Conservation (phyloP, 2,797 vertebrate genomes). For the Chloroceryle inda region DNA sequence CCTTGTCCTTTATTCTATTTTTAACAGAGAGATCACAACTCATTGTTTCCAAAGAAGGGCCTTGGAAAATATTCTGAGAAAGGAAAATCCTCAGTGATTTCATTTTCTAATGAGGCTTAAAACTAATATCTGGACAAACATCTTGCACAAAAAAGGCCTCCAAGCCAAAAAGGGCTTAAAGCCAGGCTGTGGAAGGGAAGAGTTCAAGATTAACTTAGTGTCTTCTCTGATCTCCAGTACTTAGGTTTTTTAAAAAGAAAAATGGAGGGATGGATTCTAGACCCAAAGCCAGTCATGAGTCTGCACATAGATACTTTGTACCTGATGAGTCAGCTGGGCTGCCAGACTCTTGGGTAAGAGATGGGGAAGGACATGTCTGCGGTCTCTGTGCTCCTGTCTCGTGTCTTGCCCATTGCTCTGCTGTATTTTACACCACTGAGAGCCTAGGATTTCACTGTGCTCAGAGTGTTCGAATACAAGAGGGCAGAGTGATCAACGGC, state of each 20-base stretch:
- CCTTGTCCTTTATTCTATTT: neutral
- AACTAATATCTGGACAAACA: slow-evolving; percentile 22
- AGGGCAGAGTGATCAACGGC: accelerated
- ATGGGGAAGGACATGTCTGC: neutral
- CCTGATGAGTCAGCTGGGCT: neutral
- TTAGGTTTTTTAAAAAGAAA: neutral
- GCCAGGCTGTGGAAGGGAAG: neutral
- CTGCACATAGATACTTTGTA: neutral
- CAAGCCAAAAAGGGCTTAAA: neutral
- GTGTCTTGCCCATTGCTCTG: neutral
- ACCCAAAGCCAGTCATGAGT: neutral
- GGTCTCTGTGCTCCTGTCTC: neutral
- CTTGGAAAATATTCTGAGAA: slow-evolving; percentile 53
- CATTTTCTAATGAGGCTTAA: slow-evolving; percentile 34
- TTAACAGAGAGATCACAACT: neutral
- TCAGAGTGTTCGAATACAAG: neutral
- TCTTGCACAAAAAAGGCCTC: neutral
- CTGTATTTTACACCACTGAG: neutral
- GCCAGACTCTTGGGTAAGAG: neutral
- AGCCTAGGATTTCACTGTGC: neutral
- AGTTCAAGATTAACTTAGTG: neutral
- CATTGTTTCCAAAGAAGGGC: slow-evolving; percentile 25
- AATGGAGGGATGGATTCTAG: neutral
- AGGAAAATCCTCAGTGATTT: slow-evolving; percentile 26
- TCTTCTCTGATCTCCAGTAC: neutral